Conservation (phyloP, 2,113 vertebrate species). For the Seriola aureovittata region DNA sequence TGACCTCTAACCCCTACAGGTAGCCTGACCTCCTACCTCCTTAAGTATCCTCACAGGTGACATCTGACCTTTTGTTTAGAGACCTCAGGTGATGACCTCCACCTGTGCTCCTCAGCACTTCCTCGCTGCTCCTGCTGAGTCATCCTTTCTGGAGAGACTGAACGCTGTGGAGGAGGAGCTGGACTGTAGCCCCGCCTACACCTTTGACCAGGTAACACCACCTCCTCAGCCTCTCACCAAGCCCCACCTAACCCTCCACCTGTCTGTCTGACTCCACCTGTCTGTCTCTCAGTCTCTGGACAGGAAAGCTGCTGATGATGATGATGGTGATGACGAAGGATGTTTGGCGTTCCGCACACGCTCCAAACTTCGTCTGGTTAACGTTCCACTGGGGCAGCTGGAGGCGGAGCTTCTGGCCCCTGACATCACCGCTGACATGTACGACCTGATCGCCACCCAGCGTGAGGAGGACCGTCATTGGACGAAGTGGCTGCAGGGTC, state of each 20-base stretch:
- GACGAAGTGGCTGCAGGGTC: conserved; percentile 93
- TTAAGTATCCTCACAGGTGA: conserved; percentile 13
- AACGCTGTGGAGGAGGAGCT: conserved; percentile 89
- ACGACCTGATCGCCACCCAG: conserved; percentile 84
- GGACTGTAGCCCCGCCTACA: conserved; percentile 85
- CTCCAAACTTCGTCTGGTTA: conserved; percentile 90
- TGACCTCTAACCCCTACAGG: conserved; percentile 1
- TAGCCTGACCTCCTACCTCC: conserved; percentile 7
- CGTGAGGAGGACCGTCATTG: conserved; percentile 90
- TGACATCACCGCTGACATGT: conserved; percentile 96
- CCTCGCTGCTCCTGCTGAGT: conserved; percentile 63
- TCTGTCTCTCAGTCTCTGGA: conserved; percentile 60
- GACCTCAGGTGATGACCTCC: background rate
- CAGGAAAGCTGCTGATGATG: conserved; percentile 40
- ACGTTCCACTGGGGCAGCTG: conserved; percentile 91
- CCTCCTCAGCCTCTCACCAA: rapidly evolving
- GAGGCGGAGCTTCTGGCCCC: conserved; percentile 94
- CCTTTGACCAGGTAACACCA: conserved; percentile 87
- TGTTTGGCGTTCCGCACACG: conserved; percentile 92
- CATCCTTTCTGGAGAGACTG: conserved; percentile 73
- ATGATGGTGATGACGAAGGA: conserved; percentile 61
- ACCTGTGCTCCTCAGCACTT: background rate
- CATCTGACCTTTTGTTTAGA: conserved; percentile 20
- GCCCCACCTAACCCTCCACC: no score
- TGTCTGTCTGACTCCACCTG: background rate